These are phyloP conservation scores for Andrena hattorfiana DNA, from an alignment of 2,888 invertebrate species.

Conservation along the genomic window DNA sequence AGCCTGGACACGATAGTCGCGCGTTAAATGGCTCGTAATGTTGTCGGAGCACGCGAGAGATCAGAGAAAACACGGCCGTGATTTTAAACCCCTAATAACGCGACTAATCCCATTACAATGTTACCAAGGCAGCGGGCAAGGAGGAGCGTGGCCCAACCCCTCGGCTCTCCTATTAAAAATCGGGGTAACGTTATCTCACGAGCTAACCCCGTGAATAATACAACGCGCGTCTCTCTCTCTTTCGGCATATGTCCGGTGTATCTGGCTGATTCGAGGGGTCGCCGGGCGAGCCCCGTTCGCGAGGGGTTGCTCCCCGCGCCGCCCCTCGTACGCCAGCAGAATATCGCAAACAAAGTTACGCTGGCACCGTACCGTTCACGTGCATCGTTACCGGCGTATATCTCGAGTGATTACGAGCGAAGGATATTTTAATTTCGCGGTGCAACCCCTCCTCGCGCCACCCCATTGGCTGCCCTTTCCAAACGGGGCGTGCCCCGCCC, in stretches of 20 bases:
- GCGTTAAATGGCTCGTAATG: conserved; percentile 34
- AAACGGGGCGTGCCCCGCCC: conserved; percentile 71
- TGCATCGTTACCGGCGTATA: conserved; percentile 63
- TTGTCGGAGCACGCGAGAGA: conserved; percentile 10
- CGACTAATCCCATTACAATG: conserved; percentile 79
- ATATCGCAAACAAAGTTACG: conserved; percentile 55
- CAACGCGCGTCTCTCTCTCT: conserved; percentile 71
- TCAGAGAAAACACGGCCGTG: conserved; percentile 56
- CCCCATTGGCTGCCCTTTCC: conserved; percentile 72
- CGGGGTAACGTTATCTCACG: conserved; percentile 81
- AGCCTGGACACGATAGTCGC: not conserved
- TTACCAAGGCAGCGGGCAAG: conserved; percentile 57
- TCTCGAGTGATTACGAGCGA: conserved; percentile 74
- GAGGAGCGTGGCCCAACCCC: conserved; percentile 60
- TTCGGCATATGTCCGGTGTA: conserved; percentile 67
- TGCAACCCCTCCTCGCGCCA: conserved; percentile 64
- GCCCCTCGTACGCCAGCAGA: conserved; percentile 49
- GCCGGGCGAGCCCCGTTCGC: conserved; percentile 46
- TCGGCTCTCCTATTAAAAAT: conserved; percentile 79
- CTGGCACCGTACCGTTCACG: conserved; percentile 37
- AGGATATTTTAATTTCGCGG: conserved; percentile 78
- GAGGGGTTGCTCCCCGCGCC: conserved; percentile 54
- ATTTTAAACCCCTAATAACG: conserved; percentile 75
- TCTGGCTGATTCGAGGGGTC: conserved; percentile 56
- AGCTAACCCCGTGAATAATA: conserved; percentile 76